Base-by-base conservation (phyloP, 1,140 invertebrate genomes). In the Temnothorax curvispinosus region DNA sequence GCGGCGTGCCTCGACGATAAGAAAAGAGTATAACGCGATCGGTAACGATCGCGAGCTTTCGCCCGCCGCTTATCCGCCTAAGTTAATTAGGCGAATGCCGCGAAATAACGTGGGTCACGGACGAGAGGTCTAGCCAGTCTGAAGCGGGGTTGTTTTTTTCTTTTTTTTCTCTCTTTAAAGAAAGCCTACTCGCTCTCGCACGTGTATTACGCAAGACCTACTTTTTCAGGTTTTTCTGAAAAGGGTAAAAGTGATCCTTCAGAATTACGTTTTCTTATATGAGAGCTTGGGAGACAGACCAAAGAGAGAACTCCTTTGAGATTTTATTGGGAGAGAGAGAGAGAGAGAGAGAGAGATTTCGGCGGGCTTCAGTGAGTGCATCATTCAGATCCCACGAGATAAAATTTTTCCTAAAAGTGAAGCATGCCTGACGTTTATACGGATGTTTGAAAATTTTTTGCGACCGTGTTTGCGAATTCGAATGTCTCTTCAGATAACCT, bases 101-200 rank as follows among this genome's bases (percentile, higher is more conserved):
- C 32, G 54, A 84, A 84, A 62, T 84, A 84, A 84, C 69, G 69
- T 56, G 69, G 80, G 80, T 84, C 80, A 84, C 11, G 80, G 80
- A 84, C 80, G 9, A 81, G n/a, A 84, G 41, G 62, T 74, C 32
- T 27, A 38, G 21, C 5, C n/a, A 44, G 11, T 13, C 54, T 32
- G 7, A 81, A 44, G 41, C 18, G 52, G 0, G 27, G 27, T 27
- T 27, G 52, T 65, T 21, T 44, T 58, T 56, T 18, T 65, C 44
- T 21, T 38, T 5, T 69, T 13, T 44, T 13, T 69, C 1, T 27
- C 50, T 35, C 32, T 81, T 50, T 58, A 3, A 84, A 84, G 27
- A 62, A 75, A 47, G 27, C 78, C 35, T 21, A 41, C n/a, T 15
- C 27, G 47, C 38, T 56, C 27, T 52, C 27, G 11, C 27, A 52